A percentile compares a stretch with the other conserved stretches of the same genome.
Evolutionary conservation across 2,113 vertebrate genomes (phyloP).

Genomic region (Galemys pyrenaicus): DNA sequence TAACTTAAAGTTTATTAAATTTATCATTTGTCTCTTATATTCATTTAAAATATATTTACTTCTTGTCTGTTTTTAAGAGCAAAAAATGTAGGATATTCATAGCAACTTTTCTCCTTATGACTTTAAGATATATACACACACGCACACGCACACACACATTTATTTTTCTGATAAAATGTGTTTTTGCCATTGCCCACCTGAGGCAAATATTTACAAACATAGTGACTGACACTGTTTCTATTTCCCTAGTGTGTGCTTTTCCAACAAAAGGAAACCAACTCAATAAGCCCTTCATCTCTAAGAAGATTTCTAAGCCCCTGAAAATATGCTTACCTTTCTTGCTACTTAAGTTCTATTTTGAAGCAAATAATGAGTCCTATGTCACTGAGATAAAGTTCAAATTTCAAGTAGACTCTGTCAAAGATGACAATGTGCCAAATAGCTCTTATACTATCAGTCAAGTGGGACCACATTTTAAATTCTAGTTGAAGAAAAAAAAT

Average conservation of each 20-base stretch:
- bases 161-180: neutral
- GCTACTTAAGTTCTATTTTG: neutral
- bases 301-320: neutral
- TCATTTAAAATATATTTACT: too few relatives aligned
- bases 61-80: too few relatives aligned
- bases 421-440: neutral
- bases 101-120: too few relatives aligned
- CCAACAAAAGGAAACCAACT: neutral
- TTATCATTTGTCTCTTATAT: too few relatives aligned
- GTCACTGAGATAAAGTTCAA: neutral
- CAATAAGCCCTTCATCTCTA: neutral
- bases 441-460: neutral
- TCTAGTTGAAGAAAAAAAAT: neutral
- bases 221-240: neutral
- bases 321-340: rapidly evolving
- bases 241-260: neutral
- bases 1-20: too few relatives aligned
- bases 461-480: neutral
- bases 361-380: neutral
- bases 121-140: too few relatives aligned
- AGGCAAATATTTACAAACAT: neutral
- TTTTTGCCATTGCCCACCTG: neutral
- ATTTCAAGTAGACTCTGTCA: neutral
- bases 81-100: too few relatives aligned
- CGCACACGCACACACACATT: too few relatives aligned